Evolutionary conservation across 2,113 vertebrate species (phyloP).

Genomic region (Xyliphius kryptos): DNA sequence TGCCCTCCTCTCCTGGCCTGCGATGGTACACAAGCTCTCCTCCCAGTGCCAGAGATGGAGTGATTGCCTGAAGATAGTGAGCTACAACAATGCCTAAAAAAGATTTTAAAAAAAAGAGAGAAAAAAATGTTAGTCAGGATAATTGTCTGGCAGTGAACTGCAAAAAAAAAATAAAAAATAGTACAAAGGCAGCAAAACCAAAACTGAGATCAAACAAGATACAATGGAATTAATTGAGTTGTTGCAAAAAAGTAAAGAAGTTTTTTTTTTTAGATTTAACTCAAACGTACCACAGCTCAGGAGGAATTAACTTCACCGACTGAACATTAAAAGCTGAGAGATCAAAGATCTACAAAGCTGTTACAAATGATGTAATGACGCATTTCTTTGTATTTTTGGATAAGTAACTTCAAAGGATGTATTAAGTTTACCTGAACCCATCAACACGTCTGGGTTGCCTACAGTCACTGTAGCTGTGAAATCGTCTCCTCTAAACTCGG

Average conservation of each 20-base stretch:
- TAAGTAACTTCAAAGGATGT: not conserved
- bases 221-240: too few relatives aligned
- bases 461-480: conserved; percentile 76
- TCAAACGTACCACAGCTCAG: too few relatives aligned
- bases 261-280: too few relatives aligned
- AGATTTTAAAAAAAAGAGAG: not conserved
- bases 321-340: too few relatives aligned
- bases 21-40: conserved; percentile 81
- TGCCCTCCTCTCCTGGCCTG: conserved; percentile 75
- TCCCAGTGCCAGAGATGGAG: conserved; percentile 72
- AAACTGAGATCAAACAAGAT: too few relatives aligned
- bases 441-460: conserved; percentile 78
- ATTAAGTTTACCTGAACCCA: conserved; percentile 71
- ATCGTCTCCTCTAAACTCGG: conserved; percentile 75
- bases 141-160: not conserved
- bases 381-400: too few relatives aligned
- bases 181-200: too few relatives aligned
- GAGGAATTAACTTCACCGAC: too few relatives aligned
- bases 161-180: too few relatives aligned
- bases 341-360: too few relatives aligned
- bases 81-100: conserved; percentile 71
- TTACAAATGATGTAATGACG: too few relatives aligned
- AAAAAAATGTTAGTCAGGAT: not conserved
- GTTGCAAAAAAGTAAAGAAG: too few relatives aligned
- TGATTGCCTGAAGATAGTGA: conserved; percentile 81